Evolutionary conservation across 2,888 invertebrate species (phyloP), one percentile per base, ranked within the genome.

Genomic region (Drosophila peninsularis): DNA sequence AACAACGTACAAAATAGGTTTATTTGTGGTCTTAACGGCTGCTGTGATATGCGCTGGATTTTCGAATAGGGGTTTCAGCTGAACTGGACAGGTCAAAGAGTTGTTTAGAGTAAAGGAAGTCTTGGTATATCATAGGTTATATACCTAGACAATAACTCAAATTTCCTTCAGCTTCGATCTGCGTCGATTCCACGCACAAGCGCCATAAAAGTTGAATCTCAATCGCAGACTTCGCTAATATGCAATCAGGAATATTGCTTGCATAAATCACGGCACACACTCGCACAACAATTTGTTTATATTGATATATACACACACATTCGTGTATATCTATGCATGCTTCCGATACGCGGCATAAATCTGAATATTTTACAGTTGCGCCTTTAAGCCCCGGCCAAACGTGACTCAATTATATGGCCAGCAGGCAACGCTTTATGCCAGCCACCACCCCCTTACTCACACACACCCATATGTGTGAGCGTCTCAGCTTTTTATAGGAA

Each of bases 331-430:
- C 11, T 56, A 42, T 68, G 21, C 17, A 42, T 49, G 37, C 56
- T 52, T 34, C 54, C 39, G 47, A 42, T 69, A 69, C 70, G 74
- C 87, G 80, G 84, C 87, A 84, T 84, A 84, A 84, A 84, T 84
- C 89, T 83, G 78, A 83, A 89, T 88, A 87, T 79, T 63, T 80
- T 69, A 68, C 62, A 78, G 19, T 60, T 56, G 42, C 67, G 63
- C 64, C 63, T 65, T 56, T 84, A 87, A 87, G 80, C 76, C 77
- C 77, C 41, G 49, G 36, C 66, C 77, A 86, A 84, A 88, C 90
- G 90, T 88, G 88, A 89, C 90, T 89, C 89, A 82, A 90, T 88
- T 89, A 84, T 88, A 78, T 79, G 70, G 71, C 69, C 69, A 76
- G 49, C 61, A 52, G 5, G 58, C 54, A 47, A 64, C 24, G 37